Evolutionary conservation across 2,888 invertebrate species (phyloP), one percentile per base, ranked within the genome.

Genomic region (Leptopilina drosophilae): DNA sequence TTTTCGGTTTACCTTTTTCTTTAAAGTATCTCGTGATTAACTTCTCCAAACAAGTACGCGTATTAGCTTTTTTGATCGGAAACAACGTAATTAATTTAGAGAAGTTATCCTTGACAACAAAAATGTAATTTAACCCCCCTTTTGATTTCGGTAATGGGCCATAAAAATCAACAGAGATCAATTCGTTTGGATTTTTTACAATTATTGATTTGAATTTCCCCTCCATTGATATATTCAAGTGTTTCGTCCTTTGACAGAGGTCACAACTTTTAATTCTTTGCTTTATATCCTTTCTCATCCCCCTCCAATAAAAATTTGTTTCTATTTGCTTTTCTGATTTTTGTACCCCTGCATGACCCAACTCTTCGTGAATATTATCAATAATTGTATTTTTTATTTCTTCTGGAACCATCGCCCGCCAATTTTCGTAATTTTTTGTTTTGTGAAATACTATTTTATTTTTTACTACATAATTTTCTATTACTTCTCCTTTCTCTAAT

Each of bases 361-460:
- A 33, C n/a, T n/a, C 8, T 12, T 33, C 14, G 1, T 65, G 65
- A 12, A 33, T 65, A 14, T 33, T 14, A 12, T 65, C 65, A 40
- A 40, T 40, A 33, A 40, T 12, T 14, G n/a, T 12, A 5, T 65
- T 4, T 26, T 20, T 40, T 33, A 49, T 67, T 49, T 67, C 11
- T 7, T 46, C n/a, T n/a, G 11, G 20, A 46, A 67, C 5, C 3
- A 67, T 15, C 8, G 46, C 46, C 8, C 67, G 20, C 46, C 46
- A 67, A 67, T 49, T 49, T 20, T 67, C 15, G 1, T 67, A 12
- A 20, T 67, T 46, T 46, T 67, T 15, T 20, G 67, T 12, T 46
- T 67, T 49, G 46, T 20, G 67, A 12, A 67, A 67, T 46, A 67
- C 1, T n/a, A 67, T 49, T 67, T 67, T 67, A 0, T 67, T 20